Conservation (phyloP, 2,797 vertebrate genomes). For the Nyctibius grandis region DNA sequence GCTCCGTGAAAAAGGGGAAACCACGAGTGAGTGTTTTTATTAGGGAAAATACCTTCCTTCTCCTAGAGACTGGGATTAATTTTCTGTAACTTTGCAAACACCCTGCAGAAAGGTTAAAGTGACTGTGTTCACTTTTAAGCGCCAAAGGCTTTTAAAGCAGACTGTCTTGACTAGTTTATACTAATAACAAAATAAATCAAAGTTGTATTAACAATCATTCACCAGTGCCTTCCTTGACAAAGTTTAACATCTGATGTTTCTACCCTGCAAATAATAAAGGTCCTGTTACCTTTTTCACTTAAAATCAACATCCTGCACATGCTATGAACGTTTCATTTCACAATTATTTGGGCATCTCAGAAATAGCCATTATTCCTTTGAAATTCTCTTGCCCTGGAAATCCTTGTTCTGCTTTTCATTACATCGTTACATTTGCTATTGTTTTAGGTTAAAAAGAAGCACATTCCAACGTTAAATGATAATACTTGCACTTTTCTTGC, state of each 20-base stretch:
- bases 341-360: slow-evolving; percentile 34
- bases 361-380: slow-evolving; percentile 52
- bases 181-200: background rate
- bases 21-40: slow-evolving; percentile 41
- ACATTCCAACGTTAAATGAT: slow-evolving; percentile 13
- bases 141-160: background rate
- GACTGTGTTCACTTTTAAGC: slow-evolving; percentile 10
- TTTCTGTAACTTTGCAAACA: slow-evolving; percentile 6
- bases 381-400: slow-evolving; percentile 52
- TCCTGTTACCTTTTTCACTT: background rate
- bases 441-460: slow-evolving; percentile 47
- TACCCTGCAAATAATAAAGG: background rate
- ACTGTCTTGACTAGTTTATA: background rate
- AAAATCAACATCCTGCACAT: background rate
- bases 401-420: slow-evolving; percentile 68
- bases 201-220: background rate
- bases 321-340: background rate
- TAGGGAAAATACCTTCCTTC: slow-evolving; percentile 45
- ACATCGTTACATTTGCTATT: background rate
- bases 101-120: background rate
- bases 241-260: background rate
- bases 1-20: slow-evolving; percentile 44
- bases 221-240: background rate
- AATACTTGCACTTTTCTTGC: background rate
- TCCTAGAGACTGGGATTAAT: slow-evolving; percentile 46